A percentile compares a stretch with the other conserved stretches of the same genome.
Evolutionary conservation across 2,113 vertebrate species (phyloP).

Genomic region (Crotalus viridis): DNA sequence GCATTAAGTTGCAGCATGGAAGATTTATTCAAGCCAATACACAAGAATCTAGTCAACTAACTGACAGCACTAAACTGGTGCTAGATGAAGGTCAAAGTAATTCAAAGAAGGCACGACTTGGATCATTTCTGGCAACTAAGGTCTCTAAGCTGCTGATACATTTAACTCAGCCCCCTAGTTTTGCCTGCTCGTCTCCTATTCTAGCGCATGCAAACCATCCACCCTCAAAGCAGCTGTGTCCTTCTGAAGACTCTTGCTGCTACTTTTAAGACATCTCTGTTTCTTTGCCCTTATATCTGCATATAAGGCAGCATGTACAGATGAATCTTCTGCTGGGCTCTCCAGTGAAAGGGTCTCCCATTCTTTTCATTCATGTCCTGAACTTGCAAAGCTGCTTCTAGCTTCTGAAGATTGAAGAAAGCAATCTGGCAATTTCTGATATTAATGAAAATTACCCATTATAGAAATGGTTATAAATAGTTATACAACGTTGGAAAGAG

Average conservation of each 20-base stretch:
- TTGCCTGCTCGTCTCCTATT: too few species aligned
- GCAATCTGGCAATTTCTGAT: not conserved
- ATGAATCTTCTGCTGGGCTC: not conserved
- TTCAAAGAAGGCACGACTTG: too few species aligned
- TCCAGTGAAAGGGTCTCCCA: not conserved
- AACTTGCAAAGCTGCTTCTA: not conserved
- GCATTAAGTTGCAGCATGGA: too few species aligned
- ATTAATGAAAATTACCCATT: not conserved
- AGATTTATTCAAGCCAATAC: too few species aligned
- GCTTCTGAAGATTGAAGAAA: not conserved
- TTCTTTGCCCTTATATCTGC: not conserved
- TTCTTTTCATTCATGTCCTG: not conserved
- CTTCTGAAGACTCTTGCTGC: not conserved
- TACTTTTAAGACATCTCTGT: not conserved
- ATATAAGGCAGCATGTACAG: not conserved
- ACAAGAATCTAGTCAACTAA: too few species aligned
- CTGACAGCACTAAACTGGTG: too few species aligned
- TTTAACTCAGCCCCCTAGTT: too few species aligned
- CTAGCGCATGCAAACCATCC: not conserved
- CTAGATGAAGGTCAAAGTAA: too few species aligned
- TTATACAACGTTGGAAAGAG: not conserved
- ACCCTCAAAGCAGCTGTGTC: not conserved
- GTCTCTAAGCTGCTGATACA: too few species aligned
- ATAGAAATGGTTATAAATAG: not conserved
- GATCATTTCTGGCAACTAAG: too few species aligned